Base-by-base conservation (phyloP, 1,140 invertebrate genomes). In the Sitodiplosis mosellana region DNA sequence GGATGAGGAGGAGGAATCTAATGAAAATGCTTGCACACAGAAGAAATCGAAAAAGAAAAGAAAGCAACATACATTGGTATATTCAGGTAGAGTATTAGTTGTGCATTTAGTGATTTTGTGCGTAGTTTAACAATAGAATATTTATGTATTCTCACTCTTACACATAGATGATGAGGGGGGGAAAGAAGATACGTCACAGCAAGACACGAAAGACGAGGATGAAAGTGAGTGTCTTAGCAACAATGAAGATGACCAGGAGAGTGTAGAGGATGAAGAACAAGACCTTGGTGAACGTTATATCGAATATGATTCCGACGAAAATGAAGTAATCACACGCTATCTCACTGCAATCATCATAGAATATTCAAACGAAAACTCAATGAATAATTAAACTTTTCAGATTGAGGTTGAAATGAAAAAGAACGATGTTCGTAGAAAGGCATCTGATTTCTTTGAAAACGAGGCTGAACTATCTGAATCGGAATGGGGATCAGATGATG, bases 381-480 rank as follows among this genome's bases (percentile, higher is more conserved):
- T 36, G n/a, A 36, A 8, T 10, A n/a, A n/a, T n/a, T n/a, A n/a
- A n/a, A n/a, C 8, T 8, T 40, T 40, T 18, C 12, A n/a, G 53
- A 54, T 64, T 45, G 47, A 61, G 2, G 60, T 65, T 1, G 51
- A 60, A 51, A 56, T 71, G 49, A 60, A 66, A 2, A 68, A 67
- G 46, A 71, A 69, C 45, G 65, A 69, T 52, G 64, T 67, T 12
- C 64, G 66, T 48, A 60, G 70, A 40, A 66, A 69, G 19, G 64
- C 70, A 0, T 61, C 64, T 43, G 76, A 78, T 36, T 89, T 85
- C 67, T 59, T 88, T 10, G 85, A 89, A 45, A 71, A 77, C n/a
- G 86, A 89, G 66, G 86, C 86, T 0, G 85, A 88, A 58, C 61
- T 89, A 1, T 86, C 83, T 5, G 86, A 84, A 56, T 82, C 78